Evolutionary conservation across 2,113 vertebrate species (phyloP), one percentile per base, ranked within the genome.

Genomic region (Polypterus bichir): DNA sequence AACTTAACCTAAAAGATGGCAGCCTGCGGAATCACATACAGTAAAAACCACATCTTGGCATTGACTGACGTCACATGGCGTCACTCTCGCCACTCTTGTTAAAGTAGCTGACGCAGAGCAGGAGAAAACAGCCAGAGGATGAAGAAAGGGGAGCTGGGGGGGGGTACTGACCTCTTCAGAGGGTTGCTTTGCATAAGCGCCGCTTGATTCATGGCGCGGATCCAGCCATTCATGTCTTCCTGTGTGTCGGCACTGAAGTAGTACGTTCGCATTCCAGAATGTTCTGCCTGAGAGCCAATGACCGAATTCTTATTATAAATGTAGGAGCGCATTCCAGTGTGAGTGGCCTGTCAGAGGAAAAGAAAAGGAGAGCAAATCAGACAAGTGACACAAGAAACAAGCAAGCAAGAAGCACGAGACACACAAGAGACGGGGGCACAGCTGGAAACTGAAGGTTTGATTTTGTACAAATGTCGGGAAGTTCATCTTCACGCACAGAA

Each of bases 241-340:
- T 88, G 91, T 48, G 96, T 97, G 73, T 98, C 96, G 0, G 96
- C 96, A 56, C 96, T 97, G 87, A 98, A 97, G 87, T 88, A 97
- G 80, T 98, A 98, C 1, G 96, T 98, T 75, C 96, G 77, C 93
- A 97, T 96, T 75, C 92, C 92, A 1, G 90, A 88, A 76, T 94
- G 90, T 78, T 97, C 93, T 0, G 88, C 88, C 81, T 91, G 93
- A 9, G 92, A 92, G 82, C 91, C 92, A 85, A 88, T 83, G 63
- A 84, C 76, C 85, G 91, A 91, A 76, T 88, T 91, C 83, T 81
- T 92, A 74, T 87, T 90, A 73, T 90, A 92, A 83, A 98, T 96
- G 79, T 95, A 95, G 0, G 92, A 91, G 68, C 94, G 83, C 94
- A 98, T 97, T 62, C 94, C 94, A 0, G 88, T 89, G 68, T 98